Evolutionary conservation across 2,888 invertebrate species (phyloP), one percentile per base, ranked within the genome.

Genomic region (Steinernema carpocapsae): DNA sequence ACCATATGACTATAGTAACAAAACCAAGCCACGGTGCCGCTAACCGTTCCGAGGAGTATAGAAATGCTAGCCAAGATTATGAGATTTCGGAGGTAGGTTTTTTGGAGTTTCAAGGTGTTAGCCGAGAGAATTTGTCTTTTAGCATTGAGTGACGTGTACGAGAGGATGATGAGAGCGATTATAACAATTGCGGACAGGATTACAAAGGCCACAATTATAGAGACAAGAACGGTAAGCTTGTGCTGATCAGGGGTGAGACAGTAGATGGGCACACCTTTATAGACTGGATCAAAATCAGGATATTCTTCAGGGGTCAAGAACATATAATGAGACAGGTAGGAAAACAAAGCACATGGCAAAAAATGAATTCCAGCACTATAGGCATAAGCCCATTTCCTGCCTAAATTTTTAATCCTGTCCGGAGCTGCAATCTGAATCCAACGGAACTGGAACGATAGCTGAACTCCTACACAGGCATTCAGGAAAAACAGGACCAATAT

Each of bases 381-480:
- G 32, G 4, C 29, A 32, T 32, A 32, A 17, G 26, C 32, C 12
- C 14, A 64, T 12, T 6, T 32, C 7, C 64, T 1, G 1, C 32
- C 19, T 2, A 64, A 4, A 4, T 64, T 4, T 3, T 10, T 32
- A 29, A 22, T 4, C 64, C 32, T 1, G 12, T 64, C 17, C 10
- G 64, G 64, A 64, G 26, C 22, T 14, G 26, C 64, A 17, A 64
- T 64, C 19, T 32, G 22, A 17, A 64, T 64, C 64, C 64, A 64
- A 17, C 64, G 64, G 32, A 64, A 64, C 37, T 64, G 29, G 19
- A 64, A 64, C 17, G 64, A 64, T 1, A 64, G 64, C 19, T 26
- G 32, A 6, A 64, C 64, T 10, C 64, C 64, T 2, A 64, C 26
- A 17, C 64, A 64, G 32, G 64, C 64, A 32, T 64, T 64, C 48